phyloP scores from a whole-genome alignment of 2,888 invertebrate species.

The Dicranocentrus wangi region DNA sequence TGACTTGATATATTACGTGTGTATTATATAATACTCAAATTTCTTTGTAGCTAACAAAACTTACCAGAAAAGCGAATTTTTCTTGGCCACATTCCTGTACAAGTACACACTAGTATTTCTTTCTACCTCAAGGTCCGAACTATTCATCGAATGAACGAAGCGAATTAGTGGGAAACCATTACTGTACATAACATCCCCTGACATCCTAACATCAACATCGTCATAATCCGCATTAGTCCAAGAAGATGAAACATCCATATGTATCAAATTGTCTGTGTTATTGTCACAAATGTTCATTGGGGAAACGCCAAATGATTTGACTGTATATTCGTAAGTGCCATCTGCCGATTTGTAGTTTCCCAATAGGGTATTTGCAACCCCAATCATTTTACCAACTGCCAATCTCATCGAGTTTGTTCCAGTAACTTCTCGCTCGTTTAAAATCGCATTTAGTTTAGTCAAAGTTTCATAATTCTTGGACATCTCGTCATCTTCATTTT shows the following conservation, averaged over 20 bases:
- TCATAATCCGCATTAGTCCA: conserved; percentile 39
- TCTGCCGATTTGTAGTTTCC: not conserved
- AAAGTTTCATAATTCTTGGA: conserved; percentile 8
- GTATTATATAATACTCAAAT: not conserved
- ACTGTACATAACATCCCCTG: not conserved
- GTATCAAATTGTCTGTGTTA: conserved; percentile 21
- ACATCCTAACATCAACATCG: conserved; percentile 1
- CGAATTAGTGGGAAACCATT: conserved; percentile 1
- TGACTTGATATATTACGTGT: not conserved
- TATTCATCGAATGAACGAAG: conserved; percentile 9
- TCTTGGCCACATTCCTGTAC: not conserved
- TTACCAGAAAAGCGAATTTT: not conserved
- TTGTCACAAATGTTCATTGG: not conserved
- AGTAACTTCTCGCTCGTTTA: conserved; percentile 32
- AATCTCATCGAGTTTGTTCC: conserved; percentile 10
- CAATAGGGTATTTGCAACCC: conserved; percentile 12
- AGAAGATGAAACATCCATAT: conserved; percentile 26
- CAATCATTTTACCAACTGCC: not conserved
- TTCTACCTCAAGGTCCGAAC: conserved; percentile 12
- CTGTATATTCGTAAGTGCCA: not conserved
- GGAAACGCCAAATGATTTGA: conserved; percentile 12
- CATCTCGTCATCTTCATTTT: conserved; percentile 30
- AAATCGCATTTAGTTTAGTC: not conserved
- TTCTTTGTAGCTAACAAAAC: not conserved
- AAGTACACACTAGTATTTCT: conserved; percentile 22